Evolutionary conservation across 2,797 vertebrate species (phyloP).

Genomic region (Tragelaphus oryx): DNA sequence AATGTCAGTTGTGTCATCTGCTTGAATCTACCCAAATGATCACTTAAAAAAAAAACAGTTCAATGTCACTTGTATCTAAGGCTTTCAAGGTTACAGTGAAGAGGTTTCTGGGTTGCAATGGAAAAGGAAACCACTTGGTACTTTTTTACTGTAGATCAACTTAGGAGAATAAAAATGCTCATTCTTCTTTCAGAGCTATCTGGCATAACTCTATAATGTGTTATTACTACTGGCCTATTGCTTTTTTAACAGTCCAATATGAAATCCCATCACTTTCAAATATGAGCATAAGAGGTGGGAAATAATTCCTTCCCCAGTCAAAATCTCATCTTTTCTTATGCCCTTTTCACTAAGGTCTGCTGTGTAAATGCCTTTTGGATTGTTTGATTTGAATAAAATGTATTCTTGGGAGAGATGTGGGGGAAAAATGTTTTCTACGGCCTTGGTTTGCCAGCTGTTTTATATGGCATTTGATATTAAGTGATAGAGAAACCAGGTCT

Average conservation of each 20-base stretch:
- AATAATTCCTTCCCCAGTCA: not conserved
- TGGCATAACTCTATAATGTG: not conserved
- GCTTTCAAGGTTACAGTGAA: not conserved
- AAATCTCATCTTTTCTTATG: not conserved
- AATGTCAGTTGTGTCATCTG: not conserved
- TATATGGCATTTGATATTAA: conserved; percentile 56
- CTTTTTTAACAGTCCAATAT: not conserved
- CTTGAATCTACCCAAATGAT: not conserved
- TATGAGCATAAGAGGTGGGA: not conserved
- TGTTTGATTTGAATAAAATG: conserved; percentile 42
- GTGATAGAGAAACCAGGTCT: conserved; percentile 46
- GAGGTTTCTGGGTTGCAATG: not conserved
- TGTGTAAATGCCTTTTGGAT: not conserved
- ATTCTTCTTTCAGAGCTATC: not conserved
- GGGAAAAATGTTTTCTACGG: not conserved
- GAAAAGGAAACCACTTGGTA: not conserved
- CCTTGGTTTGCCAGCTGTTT: conserved; percentile 34
- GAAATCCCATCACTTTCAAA: conserved; percentile 35
- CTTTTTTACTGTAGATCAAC: not conserved
- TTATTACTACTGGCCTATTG: not conserved
- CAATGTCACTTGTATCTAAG: not conserved
- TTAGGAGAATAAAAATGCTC: not conserved
- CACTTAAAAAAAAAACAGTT: not conserved
- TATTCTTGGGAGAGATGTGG: conserved; percentile 7
- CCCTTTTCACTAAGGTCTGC: not conserved